phyloP scores from a whole-genome alignment of 1,140 invertebrate species.

The Laupala kohalensis region DNA sequence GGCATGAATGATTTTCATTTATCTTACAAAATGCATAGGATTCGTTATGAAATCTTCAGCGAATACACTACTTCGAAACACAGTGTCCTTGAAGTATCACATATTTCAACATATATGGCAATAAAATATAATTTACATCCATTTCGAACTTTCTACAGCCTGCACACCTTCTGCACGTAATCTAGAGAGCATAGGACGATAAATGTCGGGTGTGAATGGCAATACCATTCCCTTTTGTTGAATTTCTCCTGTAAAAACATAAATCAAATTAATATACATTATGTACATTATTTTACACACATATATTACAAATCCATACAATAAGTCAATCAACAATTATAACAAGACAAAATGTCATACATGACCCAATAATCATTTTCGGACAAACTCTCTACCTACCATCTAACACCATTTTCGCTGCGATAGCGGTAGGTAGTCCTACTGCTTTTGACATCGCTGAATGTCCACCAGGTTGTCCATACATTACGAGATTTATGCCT shows the following conservation, averaged over 20 bases:
- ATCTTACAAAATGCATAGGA: no score
- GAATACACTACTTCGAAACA: no score
- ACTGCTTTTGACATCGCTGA: conserved; percentile 98
- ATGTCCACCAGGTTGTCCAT: conserved; percentile 72
- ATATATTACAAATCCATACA: not conserved
- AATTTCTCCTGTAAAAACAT: conserved; percentile 67
- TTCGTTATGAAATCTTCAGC: no score
- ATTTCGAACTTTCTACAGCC: conserved; percentile 54
- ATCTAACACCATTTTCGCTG: conserved; percentile 92
- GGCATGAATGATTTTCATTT: no score
- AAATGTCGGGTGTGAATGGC: conserved; percentile 82
- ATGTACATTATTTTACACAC: not conserved
- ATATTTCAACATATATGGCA: not conserved
- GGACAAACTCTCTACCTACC: no score
- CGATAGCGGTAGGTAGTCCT: conserved; percentile 90
- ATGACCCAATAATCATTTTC: no score
- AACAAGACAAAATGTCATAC: no score
- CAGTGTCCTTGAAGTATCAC: no score
- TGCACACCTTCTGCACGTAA: conserved; percentile 73
- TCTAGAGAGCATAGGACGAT: conserved; percentile 74
- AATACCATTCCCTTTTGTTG: conserved; percentile 84
- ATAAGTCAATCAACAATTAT: no score
- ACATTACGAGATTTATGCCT: conserved; percentile 85
- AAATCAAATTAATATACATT: not conserved
- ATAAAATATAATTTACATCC: conserved; percentile 8